A percentile compares a stretch with the other conserved stretches of the same genome.
Evolutionary conservation across 2,888 invertebrate species (phyloP).

Genomic region (Chymomyza amoena): DNA sequence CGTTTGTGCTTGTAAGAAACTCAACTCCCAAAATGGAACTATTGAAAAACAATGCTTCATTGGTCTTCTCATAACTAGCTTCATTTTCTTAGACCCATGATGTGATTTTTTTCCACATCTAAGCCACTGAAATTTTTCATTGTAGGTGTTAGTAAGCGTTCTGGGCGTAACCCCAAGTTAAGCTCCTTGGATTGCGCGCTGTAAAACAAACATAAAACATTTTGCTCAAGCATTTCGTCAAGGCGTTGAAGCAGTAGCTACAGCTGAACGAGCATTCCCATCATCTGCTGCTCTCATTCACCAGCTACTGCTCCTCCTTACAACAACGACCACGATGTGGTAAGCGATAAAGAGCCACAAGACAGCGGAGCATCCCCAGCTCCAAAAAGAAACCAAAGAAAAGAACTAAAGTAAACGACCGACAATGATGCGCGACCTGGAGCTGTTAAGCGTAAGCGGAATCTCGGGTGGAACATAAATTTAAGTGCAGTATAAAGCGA

Average conservation of each 20-base stretch:
- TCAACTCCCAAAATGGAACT: no score
- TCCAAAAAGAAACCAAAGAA: neutral
- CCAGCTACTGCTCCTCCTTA: neutral
- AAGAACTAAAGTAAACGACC: slow-evolving; percentile 26
- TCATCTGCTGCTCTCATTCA: neutral
- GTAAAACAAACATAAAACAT: slow-evolving; percentile 59
- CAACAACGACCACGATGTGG: neutral
- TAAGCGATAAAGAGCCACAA: neutral
- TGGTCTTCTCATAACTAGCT: no score
- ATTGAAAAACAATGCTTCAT: no score
- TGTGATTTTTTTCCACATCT: no score
- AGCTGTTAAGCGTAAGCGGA: slow-evolving; percentile 47
- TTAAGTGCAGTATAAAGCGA: slow-evolving; percentile 66
- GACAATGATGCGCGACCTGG: slow-evolving; percentile 23
- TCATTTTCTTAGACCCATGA: no score
- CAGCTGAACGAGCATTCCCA: neutral
- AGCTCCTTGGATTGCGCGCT: neutral
- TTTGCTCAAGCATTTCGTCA: slow-evolving; percentile 38
- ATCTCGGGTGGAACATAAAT: slow-evolving; percentile 69
- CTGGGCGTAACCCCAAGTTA: neutral
- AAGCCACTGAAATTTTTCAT: neutral
- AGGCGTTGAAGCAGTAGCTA: neutral
- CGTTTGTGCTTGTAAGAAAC: no score
- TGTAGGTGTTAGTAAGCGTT: neutral
- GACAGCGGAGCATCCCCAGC: neutral